These are phyloP conservation scores for Lacanobia oleracea DNA, from an alignment of 2,888 invertebrate genomes.

Conservation along the genomic window DNA sequence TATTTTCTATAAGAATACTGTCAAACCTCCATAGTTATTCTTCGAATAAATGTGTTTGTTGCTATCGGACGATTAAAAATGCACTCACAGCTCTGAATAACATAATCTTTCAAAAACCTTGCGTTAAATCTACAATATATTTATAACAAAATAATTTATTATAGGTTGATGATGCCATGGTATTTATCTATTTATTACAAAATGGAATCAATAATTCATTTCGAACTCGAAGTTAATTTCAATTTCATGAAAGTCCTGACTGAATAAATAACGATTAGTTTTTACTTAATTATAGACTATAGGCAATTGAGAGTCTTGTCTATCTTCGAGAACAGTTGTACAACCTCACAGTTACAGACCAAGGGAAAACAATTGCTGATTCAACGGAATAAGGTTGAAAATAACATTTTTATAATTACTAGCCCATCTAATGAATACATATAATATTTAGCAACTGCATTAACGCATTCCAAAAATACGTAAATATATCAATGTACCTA, in stretches of 20 bases:
- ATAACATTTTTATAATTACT: conserved; percentile 4
- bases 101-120: background rate
- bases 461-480: conserved; percentile 39
- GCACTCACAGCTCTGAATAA: background rate
- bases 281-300: background rate
- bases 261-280: background rate
- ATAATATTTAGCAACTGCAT: conserved; percentile 6
- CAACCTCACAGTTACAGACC: background rate
- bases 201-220: background rate
- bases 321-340: background rate
- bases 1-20: too few species aligned
- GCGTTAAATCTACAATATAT: background rate
- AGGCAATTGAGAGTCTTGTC: background rate
- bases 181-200: background rate
- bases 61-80: too few species aligned
- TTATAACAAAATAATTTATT: background rate
- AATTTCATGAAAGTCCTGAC: background rate
- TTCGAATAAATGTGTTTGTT: too few species aligned
- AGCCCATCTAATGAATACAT: conserved; percentile 17
- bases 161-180: background rate
- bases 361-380: conserved; percentile 4
- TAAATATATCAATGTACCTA: conserved; percentile 27
- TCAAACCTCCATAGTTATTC: too few species aligned
- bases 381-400: background rate
- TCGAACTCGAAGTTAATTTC: background rate